Evolutionary conservation across 2,113 vertebrate species (phyloP).

Genomic region (Pollimyrus isidori): DNA sequence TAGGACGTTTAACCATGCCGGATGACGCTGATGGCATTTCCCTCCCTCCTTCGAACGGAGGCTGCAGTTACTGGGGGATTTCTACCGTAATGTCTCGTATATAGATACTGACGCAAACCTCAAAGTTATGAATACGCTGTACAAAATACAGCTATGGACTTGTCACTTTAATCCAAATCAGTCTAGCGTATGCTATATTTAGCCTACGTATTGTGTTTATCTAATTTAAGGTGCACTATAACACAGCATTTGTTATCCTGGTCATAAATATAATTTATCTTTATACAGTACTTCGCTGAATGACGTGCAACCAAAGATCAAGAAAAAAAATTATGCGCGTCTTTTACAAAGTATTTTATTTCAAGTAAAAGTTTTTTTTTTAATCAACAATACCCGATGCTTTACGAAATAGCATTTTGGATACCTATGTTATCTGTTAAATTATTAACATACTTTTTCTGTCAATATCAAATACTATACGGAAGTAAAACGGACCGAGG

Average conservation of each 20-base stretch:
- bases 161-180: neutral
- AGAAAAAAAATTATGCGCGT: neutral
- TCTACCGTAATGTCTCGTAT: neutral
- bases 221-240: neutral
- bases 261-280: neutral
- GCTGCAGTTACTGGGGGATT: neutral
- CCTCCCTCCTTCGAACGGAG: slow-evolving; percentile 20
- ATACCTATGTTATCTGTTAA: neutral
- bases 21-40: slow-evolving; percentile 56
- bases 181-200: neutral
- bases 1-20: neutral
- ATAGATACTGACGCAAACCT: neutral
- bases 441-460: neutral
- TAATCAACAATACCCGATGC: slow-evolving; percentile 25
- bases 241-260: neutral
- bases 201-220: neutral
- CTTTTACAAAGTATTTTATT: neutral
- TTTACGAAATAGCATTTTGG: neutral
- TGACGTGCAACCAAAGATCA: neutral
- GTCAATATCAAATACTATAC: neutral
- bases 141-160: neutral
- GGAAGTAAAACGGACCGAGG: no score
- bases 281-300: neutral
- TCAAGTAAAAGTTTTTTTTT: slow-evolving; percentile 26
- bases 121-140: neutral